Base-by-base conservation (phyloP, 2,888 invertebrate species). In the Drosophila quinaria region DNA sequence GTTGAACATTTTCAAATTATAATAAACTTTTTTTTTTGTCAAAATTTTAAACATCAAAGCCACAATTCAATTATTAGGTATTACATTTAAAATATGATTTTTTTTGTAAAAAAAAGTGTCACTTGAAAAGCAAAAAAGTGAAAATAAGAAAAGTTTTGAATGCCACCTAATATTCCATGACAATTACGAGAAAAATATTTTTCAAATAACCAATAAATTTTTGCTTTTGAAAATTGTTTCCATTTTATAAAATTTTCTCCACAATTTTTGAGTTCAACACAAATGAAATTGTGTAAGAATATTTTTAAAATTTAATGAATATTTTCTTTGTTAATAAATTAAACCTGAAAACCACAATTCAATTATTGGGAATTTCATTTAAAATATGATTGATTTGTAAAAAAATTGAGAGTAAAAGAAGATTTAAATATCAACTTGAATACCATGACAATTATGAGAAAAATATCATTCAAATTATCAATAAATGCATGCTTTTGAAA, bases 31-130 rank as follows among this genome's bases (percentile, higher is more conserved):
- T 25, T 6, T 25, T 6, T 25, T 6, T 25, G 25, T 25, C 1
- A 25, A 25, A 25, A 25, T 25, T 5, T 6, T 3, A 52, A 51
- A 11, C 52, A 25, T 2, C 9, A 13, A 29, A 54, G n/a, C 37
- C 47, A 58, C 37, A 47, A 37, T 5, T 17, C 11, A 58, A 58
- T 47, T 58, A 58, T 58, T 55, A 10, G 1, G 4, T 42, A 33
- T 54, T 17, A 1, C 13, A 54, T 42, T 54, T 1, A n/a, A 19
- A 13, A 13, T 42, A 42, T 54, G 31, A n/a, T 15, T 31, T 31
- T 9, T 47, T n/a, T 19, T 22, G n/a, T n/a, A n/a, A 22, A 8
- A 47, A 10, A 11, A 29, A 39, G 29, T 52, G 1, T 29, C 11
- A 9, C 0, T 22, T 29, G 17, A 10, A 54, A 42, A 19, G 8